Evolutionary conservation across 2,113 vertebrate genomes (phyloP).

Genomic region (Peucedramus taeniatus): DNA sequence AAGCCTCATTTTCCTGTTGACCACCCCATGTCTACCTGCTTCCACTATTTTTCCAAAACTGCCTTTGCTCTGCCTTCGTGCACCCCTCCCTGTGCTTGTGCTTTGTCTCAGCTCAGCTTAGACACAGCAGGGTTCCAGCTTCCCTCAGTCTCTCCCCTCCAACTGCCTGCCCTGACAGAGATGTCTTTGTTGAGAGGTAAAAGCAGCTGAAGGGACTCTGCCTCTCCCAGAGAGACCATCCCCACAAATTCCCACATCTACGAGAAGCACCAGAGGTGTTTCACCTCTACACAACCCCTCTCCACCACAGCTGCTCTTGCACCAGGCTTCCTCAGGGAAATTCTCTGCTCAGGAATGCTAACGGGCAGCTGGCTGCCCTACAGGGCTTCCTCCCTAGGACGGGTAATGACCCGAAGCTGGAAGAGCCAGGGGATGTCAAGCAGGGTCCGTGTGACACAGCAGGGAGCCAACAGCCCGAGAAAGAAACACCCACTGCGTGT

Average conservation of each 20-base stretch:
- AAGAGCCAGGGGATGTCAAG: not conserved
- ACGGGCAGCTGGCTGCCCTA: not conserved
- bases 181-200: not conserved
- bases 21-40: not conserved
- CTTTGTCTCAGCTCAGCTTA: not conserved
- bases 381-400: not conserved
- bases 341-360: not conserved
- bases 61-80: not conserved
- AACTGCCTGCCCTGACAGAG: not conserved
- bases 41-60: not conserved
- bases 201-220: not conserved
- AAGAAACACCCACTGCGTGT: not conserved
- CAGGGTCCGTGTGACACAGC: not conserved
- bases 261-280: accelerated
- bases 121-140: not conserved
- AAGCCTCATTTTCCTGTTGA: not conserved
- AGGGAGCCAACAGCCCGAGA: not conserved
- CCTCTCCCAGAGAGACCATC: not conserved
- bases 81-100: not conserved
- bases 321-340: not conserved
- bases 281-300: not conserved
- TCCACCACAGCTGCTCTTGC: not conserved
- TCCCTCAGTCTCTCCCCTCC: not conserved
- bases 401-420: not conserved
- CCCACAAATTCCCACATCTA: not conserved